phyloP scores from a whole-genome alignment of 2,113 vertebrate species.

The Rana temporaria region DNA sequence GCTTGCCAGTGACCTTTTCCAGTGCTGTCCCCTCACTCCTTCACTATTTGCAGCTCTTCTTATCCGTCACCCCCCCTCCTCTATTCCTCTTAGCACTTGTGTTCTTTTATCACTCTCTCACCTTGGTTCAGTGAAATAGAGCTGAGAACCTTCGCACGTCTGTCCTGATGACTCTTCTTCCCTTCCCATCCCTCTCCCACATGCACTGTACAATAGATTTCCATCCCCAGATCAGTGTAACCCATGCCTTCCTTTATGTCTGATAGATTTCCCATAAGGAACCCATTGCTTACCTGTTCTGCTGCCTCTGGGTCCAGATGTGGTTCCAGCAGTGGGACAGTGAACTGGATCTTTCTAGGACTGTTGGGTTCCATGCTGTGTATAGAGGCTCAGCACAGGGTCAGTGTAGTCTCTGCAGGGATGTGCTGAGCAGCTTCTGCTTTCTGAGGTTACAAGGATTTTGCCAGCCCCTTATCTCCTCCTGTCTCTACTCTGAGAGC shows the following conservation, averaged over 20 bases:
- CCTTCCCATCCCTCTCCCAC: not conserved
- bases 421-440: slow-evolving; percentile 1
- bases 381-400: not conserved
- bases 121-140: not conserved
- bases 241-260: not conserved
- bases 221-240: too few species aligned
- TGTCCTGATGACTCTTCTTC: not conserved
- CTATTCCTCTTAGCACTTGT: slow-evolving; percentile 19
- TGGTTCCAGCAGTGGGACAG: slow-evolving; percentile 86
- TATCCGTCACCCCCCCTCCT: not conserved
- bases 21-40: slow-evolving; percentile 9
- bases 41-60: not conserved
- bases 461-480: slow-evolving; percentile 45
- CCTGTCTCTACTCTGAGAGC: slow-evolving; percentile 39
- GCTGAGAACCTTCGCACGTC: too few species aligned
- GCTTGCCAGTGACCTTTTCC: slow-evolving; percentile 39
- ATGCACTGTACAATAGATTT: too few species aligned
- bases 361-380: slow-evolving; percentile 83
- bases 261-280: not conserved
- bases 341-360: slow-evolving; percentile 91
- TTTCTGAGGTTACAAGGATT: slow-evolving; percentile 35
- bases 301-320: slow-evolving; percentile 92
- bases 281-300: slow-evolving; percentile 78
- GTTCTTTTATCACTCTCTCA: slow-evolving; percentile 1
- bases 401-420: slow-evolving; percentile 13